Conservation (phyloP, 2,888 invertebrate genomes). For the Periphyllus acericola region DNA sequence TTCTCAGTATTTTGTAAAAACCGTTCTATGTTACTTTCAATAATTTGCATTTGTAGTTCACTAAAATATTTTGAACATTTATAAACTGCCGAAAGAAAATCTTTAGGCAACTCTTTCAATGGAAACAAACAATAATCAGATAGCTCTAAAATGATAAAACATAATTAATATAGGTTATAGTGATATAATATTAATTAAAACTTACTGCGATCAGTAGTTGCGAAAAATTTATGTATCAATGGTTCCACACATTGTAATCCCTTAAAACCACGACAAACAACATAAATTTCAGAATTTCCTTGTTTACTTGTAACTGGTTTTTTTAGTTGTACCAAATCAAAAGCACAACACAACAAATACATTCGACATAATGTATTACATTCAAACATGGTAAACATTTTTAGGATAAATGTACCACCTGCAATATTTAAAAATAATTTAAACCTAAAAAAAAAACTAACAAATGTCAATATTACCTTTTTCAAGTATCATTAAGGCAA, state of each 20-base stretch:
- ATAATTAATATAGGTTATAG: neutral
- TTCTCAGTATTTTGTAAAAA: conserved; percentile 44
- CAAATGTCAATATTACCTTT: conserved; percentile 43
- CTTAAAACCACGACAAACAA: conserved; percentile 76
- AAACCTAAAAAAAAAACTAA: neutral
- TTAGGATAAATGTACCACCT: conserved; percentile 84
- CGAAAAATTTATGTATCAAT: conserved; percentile 68
- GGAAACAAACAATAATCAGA: conserved; percentile 34
- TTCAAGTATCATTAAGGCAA: conserved; percentile 66
- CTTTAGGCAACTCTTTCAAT: conserved; percentile 52
- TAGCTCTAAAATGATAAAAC: conserved; percentile 4
- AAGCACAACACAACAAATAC: conserved; percentile 81
- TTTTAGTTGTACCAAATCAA: conserved; percentile 78
- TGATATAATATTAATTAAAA: conserved; percentile 9
- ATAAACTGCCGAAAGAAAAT: conserved; percentile 46
- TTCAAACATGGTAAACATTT: conserved; percentile 92
- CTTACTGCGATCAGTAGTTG: conserved; percentile 55
- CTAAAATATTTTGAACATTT: conserved; percentile 57
- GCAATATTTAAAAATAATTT: conserved; percentile 65
- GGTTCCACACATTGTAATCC: conserved; percentile 52
- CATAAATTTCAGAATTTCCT: conserved; percentile 94
- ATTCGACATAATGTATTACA: conserved; percentile 81
- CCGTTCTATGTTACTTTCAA: conserved; percentile 64
- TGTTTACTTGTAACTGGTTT: conserved; percentile 94
- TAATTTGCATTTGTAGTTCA: conserved; percentile 64